phyloP scores from a whole-genome alignment of 2,888 invertebrate species.

The Octodonta nipae region DNA sequence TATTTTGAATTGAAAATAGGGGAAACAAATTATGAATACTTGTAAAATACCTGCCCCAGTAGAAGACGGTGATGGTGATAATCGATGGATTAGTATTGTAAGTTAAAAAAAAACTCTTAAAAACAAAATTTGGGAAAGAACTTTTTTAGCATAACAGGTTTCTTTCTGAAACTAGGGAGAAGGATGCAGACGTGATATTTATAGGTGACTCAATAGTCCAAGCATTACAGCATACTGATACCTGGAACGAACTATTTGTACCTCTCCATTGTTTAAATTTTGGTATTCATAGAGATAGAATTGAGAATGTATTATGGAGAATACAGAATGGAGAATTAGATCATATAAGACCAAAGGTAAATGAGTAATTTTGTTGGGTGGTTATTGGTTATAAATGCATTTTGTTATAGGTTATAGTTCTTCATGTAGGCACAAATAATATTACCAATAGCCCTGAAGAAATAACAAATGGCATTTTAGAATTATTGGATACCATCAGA shows the following conservation, averaged over 20 bases:
- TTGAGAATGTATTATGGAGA: constrained; percentile 82
- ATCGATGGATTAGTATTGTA: constrained; percentile 73
- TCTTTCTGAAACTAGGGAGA: constrained; percentile 69
- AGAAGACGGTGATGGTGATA: constrained; percentile 70
- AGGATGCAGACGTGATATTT: constrained; percentile 85
- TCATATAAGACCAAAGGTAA: constrained; percentile 69
- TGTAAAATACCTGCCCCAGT: constrained; percentile 58
- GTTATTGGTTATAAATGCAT: constrained; percentile 5
- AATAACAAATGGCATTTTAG: constrained; percentile 66
- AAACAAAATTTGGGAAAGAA: constrained; percentile 1
- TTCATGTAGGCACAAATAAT: constrained; percentile 84
- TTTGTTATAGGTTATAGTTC: constrained; percentile 56
- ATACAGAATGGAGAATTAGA: constrained; percentile 81
- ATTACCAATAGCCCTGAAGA: constrained; percentile 65
- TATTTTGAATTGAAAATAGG: no score
- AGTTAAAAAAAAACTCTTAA: constrained; percentile 9
- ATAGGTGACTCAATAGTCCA: constrained; percentile 81
- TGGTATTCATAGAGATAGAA: constrained; percentile 77
- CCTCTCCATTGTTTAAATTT: constrained; percentile 85
- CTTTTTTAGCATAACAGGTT: constrained; percentile 67
- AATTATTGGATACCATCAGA: constrained; percentile 59
- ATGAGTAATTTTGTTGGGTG: background rate
- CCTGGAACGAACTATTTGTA: constrained; percentile 83
- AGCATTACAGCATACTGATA: constrained; percentile 67
- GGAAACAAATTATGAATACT: no score